phyloP scores from a whole-genome alignment of 2,113 vertebrate species.

The Pelecanus crispus region DNA sequence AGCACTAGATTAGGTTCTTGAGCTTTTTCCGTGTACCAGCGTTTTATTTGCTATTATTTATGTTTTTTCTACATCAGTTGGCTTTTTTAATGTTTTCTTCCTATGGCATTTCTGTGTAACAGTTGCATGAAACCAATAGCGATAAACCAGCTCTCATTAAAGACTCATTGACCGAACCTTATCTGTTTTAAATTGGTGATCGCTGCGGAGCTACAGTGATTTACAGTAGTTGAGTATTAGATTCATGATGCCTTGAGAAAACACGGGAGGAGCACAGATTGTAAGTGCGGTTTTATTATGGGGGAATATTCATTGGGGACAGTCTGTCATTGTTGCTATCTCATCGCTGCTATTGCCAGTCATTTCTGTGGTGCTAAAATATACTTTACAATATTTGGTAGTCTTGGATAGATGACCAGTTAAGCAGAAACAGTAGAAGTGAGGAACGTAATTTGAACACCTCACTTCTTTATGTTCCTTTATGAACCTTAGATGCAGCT shows the following conservation, averaged over 20 bases:
- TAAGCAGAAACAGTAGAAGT: slow-evolving; percentile 27
- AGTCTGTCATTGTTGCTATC: slow-evolving; percentile 12
- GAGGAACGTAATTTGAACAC: background rate
- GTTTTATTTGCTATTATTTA: background rate
- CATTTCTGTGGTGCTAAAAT: background rate
- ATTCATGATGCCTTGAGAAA: slow-evolving; percentile 18
- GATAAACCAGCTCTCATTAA: background rate
- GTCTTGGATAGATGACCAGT: slow-evolving; percentile 1
- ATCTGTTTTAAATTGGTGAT: slow-evolving; percentile 1
- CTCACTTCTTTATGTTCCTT: slow-evolving; percentile 43
- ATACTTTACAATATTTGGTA: background rate
- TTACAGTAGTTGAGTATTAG: background rate
- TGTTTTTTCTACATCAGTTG: background rate
- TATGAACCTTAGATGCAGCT: slow-evolving; percentile 34
- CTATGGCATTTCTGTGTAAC: background rate
- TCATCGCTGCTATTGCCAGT: background rate
- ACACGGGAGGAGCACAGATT: background rate
- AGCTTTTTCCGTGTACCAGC: background rate
- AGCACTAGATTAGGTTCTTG: background rate
- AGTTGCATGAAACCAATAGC: background rate
- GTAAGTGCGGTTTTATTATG: background rate
- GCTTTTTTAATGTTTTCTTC: background rate
- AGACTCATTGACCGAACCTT: background rate
- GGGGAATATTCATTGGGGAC: background rate
- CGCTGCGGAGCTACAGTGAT: background rate